These are phyloP conservation scores for Metacarcinus magister DNA, from an alignment of 2,888 invertebrate genomes.

Conservation along the genomic window DNA sequence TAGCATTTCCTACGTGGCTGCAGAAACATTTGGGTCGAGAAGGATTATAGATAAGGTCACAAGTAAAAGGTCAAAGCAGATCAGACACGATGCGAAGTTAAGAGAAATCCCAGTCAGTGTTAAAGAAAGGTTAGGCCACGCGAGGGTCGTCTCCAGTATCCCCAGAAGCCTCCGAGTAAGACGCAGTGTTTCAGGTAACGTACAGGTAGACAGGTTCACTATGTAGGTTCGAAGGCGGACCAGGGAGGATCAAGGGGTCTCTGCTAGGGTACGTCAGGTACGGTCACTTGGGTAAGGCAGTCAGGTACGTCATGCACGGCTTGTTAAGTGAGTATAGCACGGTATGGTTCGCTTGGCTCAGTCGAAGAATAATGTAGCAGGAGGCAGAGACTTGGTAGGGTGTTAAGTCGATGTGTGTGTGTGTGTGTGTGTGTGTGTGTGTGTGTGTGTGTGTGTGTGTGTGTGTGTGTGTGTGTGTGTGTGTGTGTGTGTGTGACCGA, in stretches of 20 bases:
- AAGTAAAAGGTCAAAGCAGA: conserved; percentile 26
- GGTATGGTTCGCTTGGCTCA: not conserved
- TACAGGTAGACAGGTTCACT: not conserved
- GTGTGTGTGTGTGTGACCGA: conserved; percentile 26
- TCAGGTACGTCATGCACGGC: not conserved
- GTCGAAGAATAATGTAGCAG: not conserved
- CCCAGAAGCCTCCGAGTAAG: not conserved
- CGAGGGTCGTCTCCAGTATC: not conserved
- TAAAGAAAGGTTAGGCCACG: not conserved
- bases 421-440: no score
- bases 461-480: conserved; percentile 26
- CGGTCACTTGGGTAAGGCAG: conserved; percentile 4
- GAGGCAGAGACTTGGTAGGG: not conserved
- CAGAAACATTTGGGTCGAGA: not conserved
- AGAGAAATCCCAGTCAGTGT: not conserved
- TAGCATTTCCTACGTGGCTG: not conserved
- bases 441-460: not conserved
- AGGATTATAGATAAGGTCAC: not conserved
- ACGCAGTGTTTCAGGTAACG: not conserved
- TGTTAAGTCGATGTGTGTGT: not conserved
- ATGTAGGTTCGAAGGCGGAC: not conserved
- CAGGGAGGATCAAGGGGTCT: not conserved
- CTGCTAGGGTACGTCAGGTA: not conserved
- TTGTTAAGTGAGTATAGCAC: not conserved
- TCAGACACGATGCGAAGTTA: conserved; percentile 26